Evolutionary conservation across 2,113 vertebrate species (phyloP), one percentile per base, ranked within the genome.

Genomic region (Spizaetus ornatus): DNA sequence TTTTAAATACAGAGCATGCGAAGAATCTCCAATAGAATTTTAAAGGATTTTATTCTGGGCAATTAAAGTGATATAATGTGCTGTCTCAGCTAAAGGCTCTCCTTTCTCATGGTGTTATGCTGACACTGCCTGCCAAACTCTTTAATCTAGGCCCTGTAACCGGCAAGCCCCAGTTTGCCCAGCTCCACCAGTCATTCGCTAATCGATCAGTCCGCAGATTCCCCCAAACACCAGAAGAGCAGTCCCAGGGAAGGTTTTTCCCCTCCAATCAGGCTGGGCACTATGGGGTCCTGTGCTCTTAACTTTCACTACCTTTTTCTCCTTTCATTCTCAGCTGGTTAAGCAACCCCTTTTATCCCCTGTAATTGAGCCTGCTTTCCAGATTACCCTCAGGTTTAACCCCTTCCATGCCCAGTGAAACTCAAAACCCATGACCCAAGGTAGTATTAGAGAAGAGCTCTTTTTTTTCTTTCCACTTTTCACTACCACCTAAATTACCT

Each of bases 181-280:
- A 9, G 29, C 32, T 38, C 22, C 92, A 13, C 32, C 72, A 43
- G 52, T 20, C 34, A 2, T 1, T 10, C 56, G 19, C 43, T 2
- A 20, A 1, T 1, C 40, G 23, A 1, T 1, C 1, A 1, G 31
- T 7, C 38, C 13, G 3, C 16, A 36, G 20, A 4, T 10, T 17
- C 38, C 42, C 18, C 38, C 16, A 7, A 7, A 29, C 5, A 1
- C 21, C 38, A 36, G 15, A 10, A 25, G 11, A 43, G 32, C 59
- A 11, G 6, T 1, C 4, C 8, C 53, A 45, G 62, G 72, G 53
- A 47, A 34, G 53, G 40, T 1, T 76, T 10, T 13, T 13, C 58
- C 40, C 31, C 55, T 40, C 32, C 22, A 10, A 3, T 3, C 53
- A 7, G 32, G 65, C 25, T 21, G 48, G 36, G 42, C 63, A 17